A percentile compares a stretch with the other conserved stretches of the same genome.
Evolutionary conservation across 2,113 vertebrate genomes (phyloP).

Genomic region (Myanophis thanlyinensis): DNA sequence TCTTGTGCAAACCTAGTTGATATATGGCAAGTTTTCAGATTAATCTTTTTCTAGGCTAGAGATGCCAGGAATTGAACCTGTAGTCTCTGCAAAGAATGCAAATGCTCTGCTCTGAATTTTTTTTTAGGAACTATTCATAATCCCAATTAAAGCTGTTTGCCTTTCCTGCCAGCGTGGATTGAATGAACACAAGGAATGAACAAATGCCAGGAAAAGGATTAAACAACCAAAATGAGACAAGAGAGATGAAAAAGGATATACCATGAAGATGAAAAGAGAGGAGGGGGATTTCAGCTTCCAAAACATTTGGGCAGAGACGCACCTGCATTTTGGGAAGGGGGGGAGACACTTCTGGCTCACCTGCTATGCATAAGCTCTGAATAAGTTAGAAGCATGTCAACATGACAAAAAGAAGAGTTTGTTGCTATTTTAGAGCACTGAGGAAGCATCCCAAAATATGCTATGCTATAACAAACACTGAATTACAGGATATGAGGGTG

Average conservation of each 20-base stretch:
- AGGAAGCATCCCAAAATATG: background rate
- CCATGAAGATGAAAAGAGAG: background rate
- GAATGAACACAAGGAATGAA: background rate
- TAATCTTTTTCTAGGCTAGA: background rate
- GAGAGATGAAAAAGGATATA: background rate
- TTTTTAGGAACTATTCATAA: background rate
- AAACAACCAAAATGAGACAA: background rate
- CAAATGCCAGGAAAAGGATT: background rate
- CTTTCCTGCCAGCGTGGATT: slow-evolving; percentile 3
- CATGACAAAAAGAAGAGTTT: background rate
- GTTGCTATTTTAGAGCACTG: background rate
- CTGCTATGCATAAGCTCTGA: background rate
- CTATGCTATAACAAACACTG: background rate
- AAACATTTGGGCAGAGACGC: background rate
- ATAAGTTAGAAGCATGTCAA: background rate
- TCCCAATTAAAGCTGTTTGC: background rate
- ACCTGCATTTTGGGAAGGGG: background rate
- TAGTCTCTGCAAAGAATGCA: background rate
- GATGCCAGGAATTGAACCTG: background rate
- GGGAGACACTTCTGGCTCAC: background rate
- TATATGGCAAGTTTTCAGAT: background rate
- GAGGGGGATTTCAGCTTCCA: background rate
- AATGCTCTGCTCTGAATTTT: background rate
- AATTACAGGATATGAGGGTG: background rate
- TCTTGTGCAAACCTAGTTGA: background rate